Evolutionary conservation across 2,797 vertebrate species (phyloP).

Genomic region (Leucoraja ocellata): DNA sequence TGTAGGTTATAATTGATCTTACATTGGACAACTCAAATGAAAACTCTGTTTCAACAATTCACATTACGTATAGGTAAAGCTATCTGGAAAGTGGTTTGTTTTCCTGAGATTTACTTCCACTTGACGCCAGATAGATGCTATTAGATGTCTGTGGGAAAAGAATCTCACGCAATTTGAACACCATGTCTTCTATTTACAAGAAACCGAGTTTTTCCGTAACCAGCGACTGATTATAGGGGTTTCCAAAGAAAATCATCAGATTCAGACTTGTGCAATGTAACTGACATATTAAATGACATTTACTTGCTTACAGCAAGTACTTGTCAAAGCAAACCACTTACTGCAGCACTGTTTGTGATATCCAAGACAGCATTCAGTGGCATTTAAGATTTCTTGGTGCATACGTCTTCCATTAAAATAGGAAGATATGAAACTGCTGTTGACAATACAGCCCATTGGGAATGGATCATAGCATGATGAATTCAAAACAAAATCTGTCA

Average conservation of each 20-base stretch:
- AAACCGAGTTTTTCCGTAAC: slow-evolving; percentile 50
- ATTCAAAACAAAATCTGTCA: background rate
- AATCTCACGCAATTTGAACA: slow-evolving; percentile 64
- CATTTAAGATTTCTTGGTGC: slow-evolving; percentile 37
- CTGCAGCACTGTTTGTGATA: slow-evolving; percentile 39
- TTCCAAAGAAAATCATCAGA: slow-evolving; percentile 47
- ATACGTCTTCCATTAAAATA: slow-evolving; percentile 37
- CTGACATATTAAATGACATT: slow-evolving; percentile 74
- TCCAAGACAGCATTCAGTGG: slow-evolving; percentile 33
- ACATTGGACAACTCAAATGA: slow-evolving; percentile 77
- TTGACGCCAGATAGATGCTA: slow-evolving; percentile 47
- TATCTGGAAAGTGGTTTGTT: slow-evolving; percentile 77
- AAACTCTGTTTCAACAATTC: slow-evolving; percentile 81
- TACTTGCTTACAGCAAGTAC: slow-evolving; percentile 62
- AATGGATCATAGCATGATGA: slow-evolving; percentile 1
- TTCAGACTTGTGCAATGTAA: slow-evolving; percentile 55
- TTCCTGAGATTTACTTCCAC: slow-evolving; percentile 63
- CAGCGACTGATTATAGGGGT: slow-evolving; percentile 48
- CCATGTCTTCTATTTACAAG: slow-evolving; percentile 61
- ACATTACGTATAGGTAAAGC: slow-evolving; percentile 75
- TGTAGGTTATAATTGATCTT: slow-evolving; percentile 86
- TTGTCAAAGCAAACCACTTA: slow-evolving; percentile 70
- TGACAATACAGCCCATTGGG: slow-evolving; percentile 28
- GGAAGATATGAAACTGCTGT: slow-evolving; percentile 34
- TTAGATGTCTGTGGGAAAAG: slow-evolving; percentile 58